Evolutionary conservation across 2,797 vertebrate species (phyloP).

Genomic region (Thamnophis elegans): DNA sequence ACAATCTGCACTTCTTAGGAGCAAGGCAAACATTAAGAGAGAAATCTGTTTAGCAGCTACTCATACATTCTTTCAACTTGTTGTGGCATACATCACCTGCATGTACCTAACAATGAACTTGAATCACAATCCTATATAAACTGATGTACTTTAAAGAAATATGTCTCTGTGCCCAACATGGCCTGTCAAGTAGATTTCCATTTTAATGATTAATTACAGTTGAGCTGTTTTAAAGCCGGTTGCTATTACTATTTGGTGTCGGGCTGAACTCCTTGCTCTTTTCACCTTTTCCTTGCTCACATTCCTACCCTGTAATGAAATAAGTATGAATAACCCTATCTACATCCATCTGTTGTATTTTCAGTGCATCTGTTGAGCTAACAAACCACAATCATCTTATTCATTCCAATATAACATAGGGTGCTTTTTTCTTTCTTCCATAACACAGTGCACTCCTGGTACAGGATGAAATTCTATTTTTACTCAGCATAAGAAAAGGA

Average conservation of each 20-base stretch:
- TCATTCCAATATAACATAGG: conserved; percentile 47
- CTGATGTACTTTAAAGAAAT: neutral
- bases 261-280: neutral
- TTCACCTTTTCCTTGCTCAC: conserved; percentile 15
- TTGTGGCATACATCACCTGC: conserved; percentile 8
- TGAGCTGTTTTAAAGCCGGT: conserved; percentile 21
- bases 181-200: conserved; percentile 15
- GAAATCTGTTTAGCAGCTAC: neutral
- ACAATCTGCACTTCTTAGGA: conserved; percentile 8
- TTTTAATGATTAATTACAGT: conserved; percentile 34
- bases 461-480: conserved; percentile 33
- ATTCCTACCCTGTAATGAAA: conserved; percentile 55
- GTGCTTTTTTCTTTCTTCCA: conserved; percentile 6
- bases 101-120: neutral
- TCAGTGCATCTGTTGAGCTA: conserved; percentile 59
- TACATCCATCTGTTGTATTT: conserved; percentile 59
- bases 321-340: conserved; percentile 47
- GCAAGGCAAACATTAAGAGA: conserved; percentile 17
- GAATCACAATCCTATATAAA: neutral
- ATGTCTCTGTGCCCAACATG: neutral
- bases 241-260: conserved; percentile 40
- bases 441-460: conserved; percentile 37
- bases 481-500: conserved; percentile 30
- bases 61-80: neutral
- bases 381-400: conserved; percentile 58